Base-by-base conservation (phyloP, 2,113 vertebrate species). In the Leiothrix lutea region DNA sequence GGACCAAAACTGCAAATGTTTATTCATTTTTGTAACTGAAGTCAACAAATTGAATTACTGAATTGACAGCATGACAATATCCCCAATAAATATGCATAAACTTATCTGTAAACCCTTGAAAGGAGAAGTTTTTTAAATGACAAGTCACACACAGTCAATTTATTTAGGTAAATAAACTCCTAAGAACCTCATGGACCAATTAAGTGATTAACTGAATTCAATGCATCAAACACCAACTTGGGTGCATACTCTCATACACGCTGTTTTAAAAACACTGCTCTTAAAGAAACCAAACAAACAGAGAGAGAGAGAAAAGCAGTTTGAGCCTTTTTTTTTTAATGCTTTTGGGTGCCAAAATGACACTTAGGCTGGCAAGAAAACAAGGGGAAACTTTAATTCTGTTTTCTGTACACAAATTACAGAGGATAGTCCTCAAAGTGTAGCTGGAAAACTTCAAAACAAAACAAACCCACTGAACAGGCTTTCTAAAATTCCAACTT, bases 171-270 rank as follows among this genome's bases (percentile, higher is more conserved):
- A 95, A 95, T 73, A 74, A 94, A 84, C 91, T 71, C 8, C 0
- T 54, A 78, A 87, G 28, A 84, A 81, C 29, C 44, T 81, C 91
- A 94, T 79, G 40, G 88, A 64, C 38, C 69, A 74, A 66, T 80
- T 61, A 87, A 62, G 51, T 20, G 60, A 91, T 78, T 83, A 86
- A 78, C 33, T 78, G 48, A 85, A 91, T 85, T 87, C 61, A 84
- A 44, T 79, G 26, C 38, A 79, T 71, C 29, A 86, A 88, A 80
- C 23, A n/a, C 18, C 47, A 77, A 70, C 35, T 25, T 77, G 35
- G 23, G 29, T 73, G 16, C 24, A 50, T 81, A 28, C 14, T 75
- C 66, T 58, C 35, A 88, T 10, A n/a, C 3, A 57, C n/a, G 25
- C 14, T 64, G 12, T 62, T 89, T 89, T 36, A 40, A 67, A 62